Evolutionary conservation across 2,113 vertebrate genomes (phyloP).

Genomic region (zebrafish (Danio rerio)): GRCz12tu NC_133191.1:4393001-4393500

Average conservation of each 20-base stretch:
- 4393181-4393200: slow-evolving; percentile 87
- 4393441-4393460: no score
- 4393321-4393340: slow-evolving; percentile 97
- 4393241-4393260: slow-evolving; percentile 91
- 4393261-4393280: slow-evolving; percentile 96
- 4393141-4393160: slow-evolving; percentile 7
- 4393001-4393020: neutral
- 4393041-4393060: neutral
- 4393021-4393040: neutral
- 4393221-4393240: slow-evolving; percentile 97
- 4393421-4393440: no score
- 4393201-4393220: slow-evolving; percentile 78
- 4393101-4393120: neutral
- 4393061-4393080: neutral
- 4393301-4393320: slow-evolving; percentile 92
- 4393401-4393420: no score
- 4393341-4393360: slow-evolving; percentile 73
- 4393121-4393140: neutral
- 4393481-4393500: no score
- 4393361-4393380: slow-evolving; percentile 79
- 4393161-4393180: slow-evolving; percentile 84
- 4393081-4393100: neutral
- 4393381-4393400: neutral
- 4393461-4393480: no score
- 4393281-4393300: slow-evolving; percentile 90